Base-by-base conservation (phyloP, 2,113 vertebrate genomes). In the Cyanocitta stelleri region DNA sequence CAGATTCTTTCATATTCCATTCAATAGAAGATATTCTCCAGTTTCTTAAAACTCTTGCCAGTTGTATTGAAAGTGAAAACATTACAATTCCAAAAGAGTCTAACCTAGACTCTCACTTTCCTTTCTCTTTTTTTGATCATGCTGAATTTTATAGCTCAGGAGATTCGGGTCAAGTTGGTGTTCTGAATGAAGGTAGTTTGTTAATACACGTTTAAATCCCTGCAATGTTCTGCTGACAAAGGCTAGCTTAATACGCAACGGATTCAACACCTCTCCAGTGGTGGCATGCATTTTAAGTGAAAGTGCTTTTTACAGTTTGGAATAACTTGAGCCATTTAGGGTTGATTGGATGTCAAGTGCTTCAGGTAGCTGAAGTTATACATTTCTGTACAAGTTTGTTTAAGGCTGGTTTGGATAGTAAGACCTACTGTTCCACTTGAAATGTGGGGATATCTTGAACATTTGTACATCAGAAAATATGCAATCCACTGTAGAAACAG, bases 181-280 rank as follows among this genome's bases (percentile, higher is more conserved):
- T 48, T 81, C 39, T 63, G 61, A 76, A 89, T 55, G 61, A 79
- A 93, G n/a, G 67, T 71, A 79, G 88, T 91, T 92, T 91, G 89
- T 82, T 92, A 95, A 91, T 61, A 92, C 17, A 72, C 7, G 0
- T 73, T 91, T 85, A 93, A 73, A 66, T 84, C 79, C 58, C 64
- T 74, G 51, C 43, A 72, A 93, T 55, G 64, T 74, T 93, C 81
- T 76, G 59, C 68, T 96, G 92, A 96, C 51, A 93, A 94, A 90
- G 54, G 30, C 52, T 78, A 66, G 76, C 48, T 91, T 94, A 85
- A 79, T 51, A 68, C 9, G 4, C 22, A 71, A 66, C 32, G 29
- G 41, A 76, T 93, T 87, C 51, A 67, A 85, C 29, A 37, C n/a
- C 73, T 51, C 33, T 85, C 44, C 1, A 7, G 63, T 69, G 44